phyloP scores from a whole-genome alignment of 2,797 vertebrate genomes.

The Clarias pachynema region DNA sequence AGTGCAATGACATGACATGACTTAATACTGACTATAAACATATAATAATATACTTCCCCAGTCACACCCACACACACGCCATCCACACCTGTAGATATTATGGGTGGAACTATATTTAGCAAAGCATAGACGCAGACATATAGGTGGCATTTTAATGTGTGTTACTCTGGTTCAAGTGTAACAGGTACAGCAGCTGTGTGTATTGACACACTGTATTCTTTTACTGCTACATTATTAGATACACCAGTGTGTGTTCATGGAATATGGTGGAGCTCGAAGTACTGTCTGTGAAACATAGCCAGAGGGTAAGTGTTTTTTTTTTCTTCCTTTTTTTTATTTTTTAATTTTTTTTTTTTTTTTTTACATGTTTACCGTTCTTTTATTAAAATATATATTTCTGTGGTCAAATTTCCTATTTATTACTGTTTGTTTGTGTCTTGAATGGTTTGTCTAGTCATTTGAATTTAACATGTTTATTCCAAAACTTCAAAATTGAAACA shows the following conservation, averaged over 20 bases:
- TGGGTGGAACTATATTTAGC: not conserved
- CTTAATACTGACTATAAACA: not conserved
- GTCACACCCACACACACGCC: no score
- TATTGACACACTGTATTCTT: not conserved
- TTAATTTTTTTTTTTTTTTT: no score
- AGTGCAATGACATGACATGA: not conserved
- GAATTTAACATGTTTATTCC: not conserved
- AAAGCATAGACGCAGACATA: not conserved
- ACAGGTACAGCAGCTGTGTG: not conserved
- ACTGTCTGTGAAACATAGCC: not conserved
- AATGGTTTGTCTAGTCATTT: not conserved
- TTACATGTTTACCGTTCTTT: not conserved
- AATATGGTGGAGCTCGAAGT: not conserved
- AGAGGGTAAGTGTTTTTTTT: not conserved
- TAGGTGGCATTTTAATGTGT: not conserved
- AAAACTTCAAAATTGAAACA: not conserved
- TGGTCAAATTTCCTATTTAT: not conserved
- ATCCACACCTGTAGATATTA: not conserved
- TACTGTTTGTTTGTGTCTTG: not conserved
- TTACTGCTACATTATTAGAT: not conserved
- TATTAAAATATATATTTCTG: not conserved
- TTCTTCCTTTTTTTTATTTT: not conserved
- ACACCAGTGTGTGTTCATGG: not conserved
- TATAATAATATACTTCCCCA: not conserved
- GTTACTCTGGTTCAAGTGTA: not conserved